A percentile compares a stretch with the other conserved stretches of the same genome.
Conservation (phyloP, 2,113 vertebrate species). For the Dendrocopos noguchii region DNA sequence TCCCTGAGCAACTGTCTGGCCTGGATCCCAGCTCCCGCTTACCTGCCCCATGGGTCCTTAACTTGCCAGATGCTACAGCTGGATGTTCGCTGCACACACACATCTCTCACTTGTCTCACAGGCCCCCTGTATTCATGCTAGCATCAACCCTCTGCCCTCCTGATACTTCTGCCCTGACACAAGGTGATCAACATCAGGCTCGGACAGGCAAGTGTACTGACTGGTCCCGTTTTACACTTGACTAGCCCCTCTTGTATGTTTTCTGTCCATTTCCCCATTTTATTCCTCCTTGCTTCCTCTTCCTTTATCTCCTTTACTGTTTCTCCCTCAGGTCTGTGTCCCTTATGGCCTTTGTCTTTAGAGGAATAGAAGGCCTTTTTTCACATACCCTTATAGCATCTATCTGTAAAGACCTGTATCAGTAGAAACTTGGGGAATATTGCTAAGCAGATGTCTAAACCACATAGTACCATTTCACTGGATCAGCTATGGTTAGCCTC, state of each 20-base stretch:
- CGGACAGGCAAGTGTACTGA: background rate
- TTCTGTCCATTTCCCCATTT: background rate
- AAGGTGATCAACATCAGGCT: no score
- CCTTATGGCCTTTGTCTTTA: background rate
- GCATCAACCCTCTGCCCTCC: accelerated
- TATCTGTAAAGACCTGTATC: background rate
- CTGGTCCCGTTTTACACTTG: background rate
- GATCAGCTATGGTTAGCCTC: background rate
- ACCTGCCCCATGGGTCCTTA: accelerated
- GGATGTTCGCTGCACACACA: accelerated
- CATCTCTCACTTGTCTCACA: background rate
- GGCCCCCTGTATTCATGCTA: accelerated
- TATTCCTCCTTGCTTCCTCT: background rate
- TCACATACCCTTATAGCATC: background rate
- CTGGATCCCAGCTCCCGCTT: accelerated
- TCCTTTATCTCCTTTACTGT: background rate
- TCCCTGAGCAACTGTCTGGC: accelerated
- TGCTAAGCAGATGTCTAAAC: background rate
- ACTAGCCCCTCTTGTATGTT: background rate
- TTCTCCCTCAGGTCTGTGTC: background rate
- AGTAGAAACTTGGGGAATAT: background rate
- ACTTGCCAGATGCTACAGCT: accelerated
- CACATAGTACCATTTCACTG: background rate
- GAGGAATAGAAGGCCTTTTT: background rate
- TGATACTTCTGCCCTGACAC: background rate